phyloP scores from a whole-genome alignment of 2,888 invertebrate genomes.

The Yponomeuta evonymella region DNA sequence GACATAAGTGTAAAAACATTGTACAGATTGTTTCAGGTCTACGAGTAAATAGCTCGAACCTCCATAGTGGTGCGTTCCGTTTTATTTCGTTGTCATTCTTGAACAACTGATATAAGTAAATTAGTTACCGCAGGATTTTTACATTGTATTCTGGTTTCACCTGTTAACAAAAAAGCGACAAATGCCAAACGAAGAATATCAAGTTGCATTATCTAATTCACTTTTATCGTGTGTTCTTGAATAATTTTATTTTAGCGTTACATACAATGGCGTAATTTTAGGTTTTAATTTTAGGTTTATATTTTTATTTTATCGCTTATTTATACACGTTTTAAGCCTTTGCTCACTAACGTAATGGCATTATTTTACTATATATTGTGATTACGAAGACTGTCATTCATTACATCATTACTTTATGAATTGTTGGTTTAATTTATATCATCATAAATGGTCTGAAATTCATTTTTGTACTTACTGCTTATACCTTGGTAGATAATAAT shows the following conservation, averaged over 20 bases:
- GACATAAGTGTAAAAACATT: not conserved
- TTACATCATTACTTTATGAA: constrained; percentile 28
- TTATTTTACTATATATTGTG: constrained; percentile 50
- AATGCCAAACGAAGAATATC: too few species aligned
- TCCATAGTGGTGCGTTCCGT: not conserved
- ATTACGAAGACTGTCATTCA: constrained; percentile 40
- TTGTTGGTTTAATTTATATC: not conserved
- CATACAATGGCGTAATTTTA: not conserved
- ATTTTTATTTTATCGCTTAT: not conserved
- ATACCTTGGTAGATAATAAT: constrained; percentile 28
- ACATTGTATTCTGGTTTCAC: too few species aligned
- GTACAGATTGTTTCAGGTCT: not conserved
- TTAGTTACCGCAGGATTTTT: too few species aligned
- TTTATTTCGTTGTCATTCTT: not conserved
- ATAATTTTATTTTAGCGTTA: not conserved
- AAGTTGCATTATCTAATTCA: too few species aligned
- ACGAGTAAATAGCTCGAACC: not conserved
- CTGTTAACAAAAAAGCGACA: too few species aligned
- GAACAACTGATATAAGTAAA: too few species aligned
- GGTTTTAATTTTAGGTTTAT: not conserved
- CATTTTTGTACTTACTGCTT: constrained; percentile 7
- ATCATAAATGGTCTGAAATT: not conserved
- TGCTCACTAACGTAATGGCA: constrained; percentile 61
- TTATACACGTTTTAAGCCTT: constrained; percentile 37
- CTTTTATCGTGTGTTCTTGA: too few species aligned